Conservation (phyloP, 2,888 invertebrate genomes). For the Cataglyphis altisquamis region DNA sequence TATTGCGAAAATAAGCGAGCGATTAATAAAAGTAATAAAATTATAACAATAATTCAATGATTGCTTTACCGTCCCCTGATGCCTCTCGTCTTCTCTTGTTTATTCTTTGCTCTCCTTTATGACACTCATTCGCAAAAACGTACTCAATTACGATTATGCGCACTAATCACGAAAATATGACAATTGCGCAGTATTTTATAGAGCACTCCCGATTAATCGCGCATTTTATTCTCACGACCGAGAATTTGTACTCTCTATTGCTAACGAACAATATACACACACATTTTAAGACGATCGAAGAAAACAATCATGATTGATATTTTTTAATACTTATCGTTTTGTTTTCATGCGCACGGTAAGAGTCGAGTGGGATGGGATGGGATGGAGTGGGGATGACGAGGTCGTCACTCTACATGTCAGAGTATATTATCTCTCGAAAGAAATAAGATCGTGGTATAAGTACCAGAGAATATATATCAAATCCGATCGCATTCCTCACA, state of each 20-base stretch:
- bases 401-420: too few species aligned
- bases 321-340: background rate
- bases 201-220: background rate
- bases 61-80: background rate
- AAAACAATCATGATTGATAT: background rate
- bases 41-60: background rate
- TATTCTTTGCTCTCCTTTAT: background rate
- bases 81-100: background rate
- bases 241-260: background rate
- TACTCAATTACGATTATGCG: background rate
- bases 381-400: too few species aligned
- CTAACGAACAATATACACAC: background rate
- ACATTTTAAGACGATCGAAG: background rate
- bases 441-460: background rate
- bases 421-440: background rate
- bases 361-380: background rate
- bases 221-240: background rate
- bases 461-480: background rate
- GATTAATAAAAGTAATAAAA: constrained; percentile 1
- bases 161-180: too few species aligned
- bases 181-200: background rate
- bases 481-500: background rate
- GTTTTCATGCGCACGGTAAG: background rate
- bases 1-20: background rate
- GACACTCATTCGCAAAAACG: background rate